Base-by-base conservation (phyloP, 2,888 invertebrate species). In the Brachynemurus nebulosus region DNA sequence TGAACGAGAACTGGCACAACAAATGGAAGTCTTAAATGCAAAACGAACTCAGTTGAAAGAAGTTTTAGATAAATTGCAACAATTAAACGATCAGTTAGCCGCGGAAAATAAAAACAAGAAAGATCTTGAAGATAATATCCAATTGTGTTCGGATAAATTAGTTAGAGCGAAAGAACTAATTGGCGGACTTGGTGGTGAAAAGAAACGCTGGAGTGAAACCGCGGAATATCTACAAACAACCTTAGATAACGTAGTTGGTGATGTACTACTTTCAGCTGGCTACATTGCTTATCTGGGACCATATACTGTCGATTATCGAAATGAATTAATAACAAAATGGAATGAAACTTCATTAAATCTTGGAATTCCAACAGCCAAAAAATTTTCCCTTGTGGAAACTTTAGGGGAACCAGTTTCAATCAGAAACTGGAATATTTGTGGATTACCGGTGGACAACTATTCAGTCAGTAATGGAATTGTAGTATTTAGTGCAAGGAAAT, bases 101-200 rank as follows among this genome's bases (percentile, higher is more conserved):
- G 90, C 86, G 46, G 93, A 92, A 74, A 91, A 91, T 2, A 82
- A 92, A 50, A 90, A 93, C 64, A 97, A 97, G 68, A 92, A 95
- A 59, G 89, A 92, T n/a, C 69, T 98, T 3, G 96, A 97, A 59
- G 91, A 92, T 59, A 83, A 88, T 59, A 93, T 96, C 48, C 86
- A 85, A 7, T 70, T 89, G 38, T 95, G 93, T 58, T 83, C 84
- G 37, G 86, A 91, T 54, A 95, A 95, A 63, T 63, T 95, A 53
- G 80, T 80, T 44, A 70, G 91, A 53, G 95, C 96, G 0, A 92
- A 92, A 60, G 89, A 93, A 64, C 70, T 96, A 47, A 76, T 92
- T 47, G 85, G 85, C 9, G 92, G 92, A 0, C 67, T 95, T 43
- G 90, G 91, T 1, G 92, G 91, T 0, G 93, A 93, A 65, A 90